Conservation (phyloP, 2,888 invertebrate genomes). For the Chironomus riparius region DNA sequence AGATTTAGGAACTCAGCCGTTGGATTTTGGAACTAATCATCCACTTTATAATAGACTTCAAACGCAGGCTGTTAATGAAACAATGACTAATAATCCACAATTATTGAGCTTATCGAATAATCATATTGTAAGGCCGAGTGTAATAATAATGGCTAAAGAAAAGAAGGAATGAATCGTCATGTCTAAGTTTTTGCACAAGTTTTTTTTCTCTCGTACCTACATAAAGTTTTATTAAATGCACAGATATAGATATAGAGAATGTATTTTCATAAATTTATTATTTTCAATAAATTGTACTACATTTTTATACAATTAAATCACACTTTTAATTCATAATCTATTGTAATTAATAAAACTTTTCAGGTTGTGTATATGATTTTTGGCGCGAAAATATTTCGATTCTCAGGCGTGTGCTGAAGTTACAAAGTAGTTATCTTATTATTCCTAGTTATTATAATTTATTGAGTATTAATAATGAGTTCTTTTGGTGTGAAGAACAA, state of each 20-base stretch:
- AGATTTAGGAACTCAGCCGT: conserved; percentile 34
- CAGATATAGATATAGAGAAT: too few relatives aligned
- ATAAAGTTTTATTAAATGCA: too few relatives aligned
- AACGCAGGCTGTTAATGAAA: not conserved
- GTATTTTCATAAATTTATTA: too few relatives aligned
- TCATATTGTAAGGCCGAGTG: not conserved
- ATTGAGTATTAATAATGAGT: conserved; percentile 1
- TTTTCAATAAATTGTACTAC: too few relatives aligned
- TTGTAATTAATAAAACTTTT: too few relatives aligned
- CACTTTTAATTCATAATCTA: too few relatives aligned
- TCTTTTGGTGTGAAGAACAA: not conserved
- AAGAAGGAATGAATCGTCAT: not conserved
- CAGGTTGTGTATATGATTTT: not conserved
- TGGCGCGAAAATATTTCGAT: not conserved
- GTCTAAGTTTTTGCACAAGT: too few relatives aligned
- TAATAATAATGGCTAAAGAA: not conserved
- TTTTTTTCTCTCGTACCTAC: too few relatives aligned
- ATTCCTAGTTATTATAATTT: not conserved
- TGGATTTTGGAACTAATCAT: conserved; percentile 29
- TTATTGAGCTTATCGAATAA: not conserved
- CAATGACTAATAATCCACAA: not conserved
- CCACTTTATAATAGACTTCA: conserved; percentile 27
- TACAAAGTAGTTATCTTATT: not conserved
- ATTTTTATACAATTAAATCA: too few relatives aligned
- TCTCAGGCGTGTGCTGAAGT: not conserved